Percentiles rank a stretch among this genome's conserved stretches.
phyloP scores from a whole-genome alignment of 2,888 invertebrate genomes.

The Pyralis farinalis region DNA sequence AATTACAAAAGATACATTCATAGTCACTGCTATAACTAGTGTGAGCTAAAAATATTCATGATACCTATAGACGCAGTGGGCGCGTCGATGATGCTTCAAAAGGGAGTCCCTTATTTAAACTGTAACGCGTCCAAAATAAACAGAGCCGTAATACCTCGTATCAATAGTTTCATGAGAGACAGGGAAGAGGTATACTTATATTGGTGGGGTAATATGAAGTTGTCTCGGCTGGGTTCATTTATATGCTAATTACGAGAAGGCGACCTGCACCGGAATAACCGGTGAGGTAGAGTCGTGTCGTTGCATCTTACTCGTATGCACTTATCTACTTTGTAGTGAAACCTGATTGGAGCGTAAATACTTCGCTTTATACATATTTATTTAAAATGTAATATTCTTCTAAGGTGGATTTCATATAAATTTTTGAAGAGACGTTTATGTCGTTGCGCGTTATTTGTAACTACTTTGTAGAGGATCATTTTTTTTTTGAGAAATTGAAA shows the following conservation, averaged over 20 bases:
- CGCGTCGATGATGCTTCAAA: constrained; percentile 33
- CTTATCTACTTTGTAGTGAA: constrained; percentile 30
- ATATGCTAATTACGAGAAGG: constrained; percentile 74
- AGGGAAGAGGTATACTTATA: constrained; percentile 33
- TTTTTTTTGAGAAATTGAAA: too few relatives aligned
- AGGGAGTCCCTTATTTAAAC: constrained; percentile 51
- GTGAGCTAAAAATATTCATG: not conserved
- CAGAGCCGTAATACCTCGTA: constrained; percentile 35
- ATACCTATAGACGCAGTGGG: constrained; percentile 26
- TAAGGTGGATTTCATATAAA: too few relatives aligned
- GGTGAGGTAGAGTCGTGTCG: constrained; percentile 36
- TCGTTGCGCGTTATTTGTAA: too few relatives aligned
- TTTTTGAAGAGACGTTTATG: too few relatives aligned
- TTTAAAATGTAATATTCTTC: too few relatives aligned
- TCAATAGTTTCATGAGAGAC: constrained; percentile 17
- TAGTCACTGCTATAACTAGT: not conserved
- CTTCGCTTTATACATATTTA: not conserved
- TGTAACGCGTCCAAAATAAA: constrained; percentile 36
- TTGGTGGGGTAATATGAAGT: constrained; percentile 64
- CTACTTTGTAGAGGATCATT: too few relatives aligned
- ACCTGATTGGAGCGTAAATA: constrained; percentile 12
- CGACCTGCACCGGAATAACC: constrained; percentile 54
- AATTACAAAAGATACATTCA: too few relatives aligned
- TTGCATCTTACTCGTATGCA: constrained; percentile 24
- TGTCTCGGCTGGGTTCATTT: constrained; percentile 73